Conservation (phyloP, 2,888 invertebrate species). For the Mesorhabditis spiculigera region DNA sequence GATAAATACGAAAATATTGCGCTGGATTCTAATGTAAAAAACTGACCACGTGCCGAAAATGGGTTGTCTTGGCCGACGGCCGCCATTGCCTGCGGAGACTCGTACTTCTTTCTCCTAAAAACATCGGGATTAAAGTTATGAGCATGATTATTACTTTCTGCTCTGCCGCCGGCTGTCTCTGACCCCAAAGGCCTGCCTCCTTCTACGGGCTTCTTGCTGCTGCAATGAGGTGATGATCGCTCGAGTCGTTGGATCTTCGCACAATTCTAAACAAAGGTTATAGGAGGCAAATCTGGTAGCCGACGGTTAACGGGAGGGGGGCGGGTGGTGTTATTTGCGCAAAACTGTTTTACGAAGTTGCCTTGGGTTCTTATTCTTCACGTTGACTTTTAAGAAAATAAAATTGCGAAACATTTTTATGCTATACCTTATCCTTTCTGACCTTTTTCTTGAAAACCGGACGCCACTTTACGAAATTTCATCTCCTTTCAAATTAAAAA, state of each 20-base stretch:
- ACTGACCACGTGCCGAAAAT: slow-evolving; percentile 44
- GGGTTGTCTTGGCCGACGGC: slow-evolving; percentile 46
- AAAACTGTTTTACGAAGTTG: too few species aligned
- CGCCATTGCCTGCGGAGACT: slow-evolving; percentile 52
- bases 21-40: too few species aligned
- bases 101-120: slow-evolving; percentile 56
- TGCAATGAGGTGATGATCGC: slow-evolving; percentile 48
- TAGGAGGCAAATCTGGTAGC: too few species aligned
- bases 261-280: slow-evolving; percentile 36
- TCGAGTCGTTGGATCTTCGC: slow-evolving; percentile 52
- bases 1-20: too few species aligned
- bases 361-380: too few species aligned
- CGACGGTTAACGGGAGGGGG: too few species aligned
- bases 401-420: too few species aligned
- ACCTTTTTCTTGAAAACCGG: too few species aligned
- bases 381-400: too few species aligned
- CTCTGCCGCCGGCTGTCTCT: slow-evolving; percentile 52
- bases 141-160: slow-evolving; percentile 32
- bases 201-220: slow-evolving; percentile 44
- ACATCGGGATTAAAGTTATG: background rate
- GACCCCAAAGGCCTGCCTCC: slow-evolving; percentile 49
- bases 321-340: too few species aligned
- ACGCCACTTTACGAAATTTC: slow-evolving; percentile 4
- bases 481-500: slow-evolving; percentile 1
- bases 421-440: too few species aligned